Percentiles rank a stretch among this genome's conserved stretches.
Evolutionary conservation across 2,113 vertebrate species (phyloP).

Genomic region (Manacus vitellinus): DNA sequence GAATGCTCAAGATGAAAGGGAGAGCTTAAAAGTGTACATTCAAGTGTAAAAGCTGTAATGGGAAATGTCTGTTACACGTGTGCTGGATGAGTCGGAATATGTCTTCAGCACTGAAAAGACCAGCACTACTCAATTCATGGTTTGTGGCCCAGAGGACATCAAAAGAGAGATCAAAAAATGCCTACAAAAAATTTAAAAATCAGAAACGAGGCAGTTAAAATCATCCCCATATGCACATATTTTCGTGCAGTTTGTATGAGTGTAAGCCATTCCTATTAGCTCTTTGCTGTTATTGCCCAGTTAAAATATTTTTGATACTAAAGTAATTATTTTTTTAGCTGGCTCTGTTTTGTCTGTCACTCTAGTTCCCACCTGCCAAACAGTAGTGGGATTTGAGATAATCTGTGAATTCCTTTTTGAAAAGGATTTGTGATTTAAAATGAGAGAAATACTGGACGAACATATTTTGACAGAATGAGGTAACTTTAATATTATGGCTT

Average conservation of each 20-base stretch:
- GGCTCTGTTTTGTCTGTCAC: neutral
- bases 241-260: neutral
- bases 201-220: neutral
- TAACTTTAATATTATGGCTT: conserved; percentile 28
- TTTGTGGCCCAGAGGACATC: neutral
- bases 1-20: neutral
- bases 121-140: neutral
- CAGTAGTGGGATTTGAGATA: conserved; percentile 34
- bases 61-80: neutral
- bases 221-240: neutral
- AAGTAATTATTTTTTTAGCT: neutral
- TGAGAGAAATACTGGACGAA: neutral
- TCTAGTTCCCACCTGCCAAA: neutral
- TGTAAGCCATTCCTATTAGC: neutral
- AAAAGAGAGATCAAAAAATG: neutral
- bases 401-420: conserved; percentile 9
- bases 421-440: conserved; percentile 24
- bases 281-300: neutral
- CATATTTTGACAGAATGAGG: conserved; percentile 55
- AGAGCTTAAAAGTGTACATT: neutral
- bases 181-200: neutral
- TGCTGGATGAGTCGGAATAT: neutral
- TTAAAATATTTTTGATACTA: neutral
- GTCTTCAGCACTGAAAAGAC: neutral
- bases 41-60: neutral